Evolutionary conservation across 1,140 invertebrate species (phyloP), one percentile per base, ranked within the genome.

Genomic region (Agrypnia vestita): DNA sequence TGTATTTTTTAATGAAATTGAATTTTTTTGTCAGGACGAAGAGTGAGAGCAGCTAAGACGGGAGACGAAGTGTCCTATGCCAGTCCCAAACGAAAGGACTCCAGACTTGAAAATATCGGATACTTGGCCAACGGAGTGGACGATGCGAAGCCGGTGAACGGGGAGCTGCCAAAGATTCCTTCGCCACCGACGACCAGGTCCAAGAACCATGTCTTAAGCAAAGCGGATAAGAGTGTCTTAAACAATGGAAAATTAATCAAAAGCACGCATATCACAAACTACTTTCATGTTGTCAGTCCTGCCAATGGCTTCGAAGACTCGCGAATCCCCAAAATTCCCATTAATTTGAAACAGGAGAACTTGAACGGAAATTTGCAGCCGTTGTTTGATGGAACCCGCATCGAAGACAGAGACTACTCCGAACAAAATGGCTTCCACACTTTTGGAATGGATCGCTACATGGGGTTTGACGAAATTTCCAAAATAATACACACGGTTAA

Each of bases 271-370:
- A 83, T 83, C n/a, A 83, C 82, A 55, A 83, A 76, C 56, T 83
- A 83, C n/a, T 83, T 83, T 69, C 81, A 82, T 12, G 75, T 82
- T 13, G 78, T 82, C 21, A 76, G 78, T 43, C 55, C 81, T 35
- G 62, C 46, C 0, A 78, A 80, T 17, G 71, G 78, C 15, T 80
- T 79, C n/a, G 55, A 75, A 46, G 35, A 80, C 4, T 13, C 64
- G 0, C 44, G 64, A 69, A 69, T 69, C 43, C 46, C 64, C 15
- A 69, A 69, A 46, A 15, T 69, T 0, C 64, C 64, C 1, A 64
- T 64, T 0, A 69, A 21, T 46, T 17, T 69, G 7, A 69, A 69
- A 21, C 64, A 69, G 47, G 59, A 64, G 11, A 8, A 8, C 8
- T 46, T 49, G 43, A 53, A 77, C 49, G 19, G 15, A 44, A 17